Evolutionary conservation across 1,140 invertebrate species (phyloP), one percentile per base, ranked within the genome.

Genomic region (Hypothenemus hampei): DNA sequence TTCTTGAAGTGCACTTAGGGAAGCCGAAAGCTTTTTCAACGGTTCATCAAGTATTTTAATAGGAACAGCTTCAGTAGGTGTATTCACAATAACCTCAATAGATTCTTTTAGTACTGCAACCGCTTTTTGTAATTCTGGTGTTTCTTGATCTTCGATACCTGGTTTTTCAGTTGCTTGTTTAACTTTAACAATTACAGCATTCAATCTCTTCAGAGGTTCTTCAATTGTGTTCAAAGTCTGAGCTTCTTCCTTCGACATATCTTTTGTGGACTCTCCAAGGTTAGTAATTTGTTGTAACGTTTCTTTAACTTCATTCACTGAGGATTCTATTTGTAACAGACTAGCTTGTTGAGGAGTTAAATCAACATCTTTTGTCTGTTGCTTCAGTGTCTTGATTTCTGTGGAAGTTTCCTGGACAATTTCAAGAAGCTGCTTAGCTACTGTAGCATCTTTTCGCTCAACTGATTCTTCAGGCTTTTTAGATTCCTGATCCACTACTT

Each of bases 131-230:
- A 61, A 6, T 46, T 61, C 47, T 3, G 44, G 45, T 23, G 45
- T 47, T 18, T 45, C 29, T n/a, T 36, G 5, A 24, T 50, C 40
- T 1, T 21, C 19, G 15, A 55, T 29, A 58, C 55, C 29, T 0
- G 49, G 39, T 8, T 48, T 48, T 24, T 61, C 29, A 18, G 49
- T 51, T 23, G 41, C 22, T 50, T 60, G 24, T n/a, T n/a, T n/a
- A n/a, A n/a, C n/a, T n/a, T n/a, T n/a, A n/a, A n/a, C n/a, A 6
- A 57, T 19, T 16, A 52, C 23, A 37, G 15, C 7, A 29, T 11
- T 36, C 19, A 61, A 21, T 24, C 45, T 44, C 21, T 61, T 29
- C 19, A 58, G 26, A 13, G 51, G 50, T 44, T 55, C 21, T 15
- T 40, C 40, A 15, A 61, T 26, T 8, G 11, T 44, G 2, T 26